Conservation (phyloP, 2,113 vertebrate species). For the Malaclemys terrapin region DNA sequence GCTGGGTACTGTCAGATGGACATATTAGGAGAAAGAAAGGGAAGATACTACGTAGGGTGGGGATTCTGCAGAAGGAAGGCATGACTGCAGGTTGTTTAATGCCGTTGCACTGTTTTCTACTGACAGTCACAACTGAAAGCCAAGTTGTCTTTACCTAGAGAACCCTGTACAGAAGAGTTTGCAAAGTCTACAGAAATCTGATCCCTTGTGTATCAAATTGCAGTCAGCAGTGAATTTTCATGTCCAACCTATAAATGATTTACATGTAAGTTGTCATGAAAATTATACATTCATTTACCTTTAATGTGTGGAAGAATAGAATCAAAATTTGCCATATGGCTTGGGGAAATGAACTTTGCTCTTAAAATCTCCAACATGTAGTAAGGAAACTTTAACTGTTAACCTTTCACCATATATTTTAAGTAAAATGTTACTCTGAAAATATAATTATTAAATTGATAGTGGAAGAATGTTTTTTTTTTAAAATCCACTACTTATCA, state of each 20-base stretch:
- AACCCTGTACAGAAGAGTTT: neutral
- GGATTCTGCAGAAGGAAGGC: neutral
- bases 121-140: neutral
- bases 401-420: neutral
- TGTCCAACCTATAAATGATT: neutral
- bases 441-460: neutral
- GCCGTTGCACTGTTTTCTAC: neutral
- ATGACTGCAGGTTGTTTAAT: neutral
- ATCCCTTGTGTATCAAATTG: neutral
- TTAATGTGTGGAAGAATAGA: neutral
- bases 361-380: too few species aligned
- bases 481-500: neutral
- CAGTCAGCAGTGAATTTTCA: neutral
- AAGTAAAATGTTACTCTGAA: neutral
- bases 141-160: neutral
- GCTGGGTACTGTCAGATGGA: neutral
- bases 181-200: neutral
- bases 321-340: neutral
- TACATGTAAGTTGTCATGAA: neutral
- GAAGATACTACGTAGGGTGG: neutral
- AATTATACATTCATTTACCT: neutral
- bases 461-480: neutral
- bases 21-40: neutral
- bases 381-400: neutral
- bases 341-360: too few species aligned